phyloP scores from a whole-genome alignment of 2,113 vertebrate genomes.

The Galbula dea region DNA sequence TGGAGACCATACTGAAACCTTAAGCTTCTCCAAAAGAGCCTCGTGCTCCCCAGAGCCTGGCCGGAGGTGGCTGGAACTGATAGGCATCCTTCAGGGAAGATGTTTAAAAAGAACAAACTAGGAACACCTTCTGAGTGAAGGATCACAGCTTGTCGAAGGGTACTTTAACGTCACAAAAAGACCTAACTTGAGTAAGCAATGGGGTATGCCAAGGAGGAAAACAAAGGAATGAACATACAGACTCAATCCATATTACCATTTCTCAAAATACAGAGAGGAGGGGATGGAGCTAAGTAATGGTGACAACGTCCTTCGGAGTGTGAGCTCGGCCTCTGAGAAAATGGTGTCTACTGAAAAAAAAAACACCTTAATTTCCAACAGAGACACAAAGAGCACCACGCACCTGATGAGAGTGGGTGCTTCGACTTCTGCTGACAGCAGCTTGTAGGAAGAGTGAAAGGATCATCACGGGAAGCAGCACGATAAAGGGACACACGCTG shows the following conservation, averaged over 20 bases:
- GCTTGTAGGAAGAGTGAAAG: background rate
- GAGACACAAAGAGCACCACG: fast-evolving
- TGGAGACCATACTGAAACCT: background rate
- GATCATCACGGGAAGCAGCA: background rate
- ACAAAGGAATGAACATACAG: background rate
- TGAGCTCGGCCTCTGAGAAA: background rate
- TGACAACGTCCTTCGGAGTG: no score
- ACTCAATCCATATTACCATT: background rate
- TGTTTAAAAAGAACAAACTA: background rate
- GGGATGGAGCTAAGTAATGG: background rate
- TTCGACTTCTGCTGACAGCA: background rate
- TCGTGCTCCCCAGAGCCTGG: background rate
- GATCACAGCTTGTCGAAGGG: background rate
- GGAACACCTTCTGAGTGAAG: background rate
- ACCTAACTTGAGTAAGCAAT: background rate
- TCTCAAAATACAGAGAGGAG: fast-evolving
- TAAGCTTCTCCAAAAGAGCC: background rate
- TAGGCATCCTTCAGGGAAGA: background rate
- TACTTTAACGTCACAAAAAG: background rate
- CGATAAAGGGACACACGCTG: fast-evolving
- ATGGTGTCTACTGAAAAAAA: background rate
- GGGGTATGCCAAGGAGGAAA: background rate
- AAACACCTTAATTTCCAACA: background rate
- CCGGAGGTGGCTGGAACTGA: background rate
- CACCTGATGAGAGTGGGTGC: background rate